Base-by-base conservation (phyloP, 2,888 invertebrate genomes). In the Ophion slaviceki region DNA sequence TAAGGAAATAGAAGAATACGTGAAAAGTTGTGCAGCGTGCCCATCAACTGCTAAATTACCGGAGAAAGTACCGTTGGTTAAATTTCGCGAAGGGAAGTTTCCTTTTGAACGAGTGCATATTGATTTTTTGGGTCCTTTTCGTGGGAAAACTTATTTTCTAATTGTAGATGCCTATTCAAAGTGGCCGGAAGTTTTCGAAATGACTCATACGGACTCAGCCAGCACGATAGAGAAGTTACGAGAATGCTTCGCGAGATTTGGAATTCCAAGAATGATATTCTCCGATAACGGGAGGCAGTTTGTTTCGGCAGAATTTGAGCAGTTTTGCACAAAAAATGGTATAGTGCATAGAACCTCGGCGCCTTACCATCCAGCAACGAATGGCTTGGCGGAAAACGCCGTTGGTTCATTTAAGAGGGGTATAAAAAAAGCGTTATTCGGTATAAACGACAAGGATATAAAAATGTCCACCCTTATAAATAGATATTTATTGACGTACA, bases 41-140 rank as follows among this genome's bases (percentile, higher is more conserved):
- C 61, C 20, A 36, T 47, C 72, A 10, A 72, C 72, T 17, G 47
- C 66, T 3, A 83, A 72, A 20, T 59, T 32, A 28, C 84, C 87
- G n/a, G 66, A 68, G 20, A 88, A 85, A 66, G 61, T 86, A 28
- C 17, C 10, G 45, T 64, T 87, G 45, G 71, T 71, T 68, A 78
- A 62, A 47, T 88, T 82, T 82, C 64, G 75, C n/a, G 64, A 80
- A 68, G 62, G 77, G 0, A 62, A 28, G 6, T 17, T 62, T 57
- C 66, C 76, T 1, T 88, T 79, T 24, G 82, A 87, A 24, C 68
- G 88, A 70, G 62, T 88, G 3, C 87, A 87, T 85, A 79, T 83
- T 24, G 87, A 87, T 77, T 89, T 86, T 84, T 62, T 87, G 20
- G 85, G 86, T 17, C 86, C 86, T 0, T 80, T 87, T 62, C 75